Evolutionary conservation across 2,888 invertebrate genomes (phyloP).

Genomic region (Tridacna crocea): DNA sequence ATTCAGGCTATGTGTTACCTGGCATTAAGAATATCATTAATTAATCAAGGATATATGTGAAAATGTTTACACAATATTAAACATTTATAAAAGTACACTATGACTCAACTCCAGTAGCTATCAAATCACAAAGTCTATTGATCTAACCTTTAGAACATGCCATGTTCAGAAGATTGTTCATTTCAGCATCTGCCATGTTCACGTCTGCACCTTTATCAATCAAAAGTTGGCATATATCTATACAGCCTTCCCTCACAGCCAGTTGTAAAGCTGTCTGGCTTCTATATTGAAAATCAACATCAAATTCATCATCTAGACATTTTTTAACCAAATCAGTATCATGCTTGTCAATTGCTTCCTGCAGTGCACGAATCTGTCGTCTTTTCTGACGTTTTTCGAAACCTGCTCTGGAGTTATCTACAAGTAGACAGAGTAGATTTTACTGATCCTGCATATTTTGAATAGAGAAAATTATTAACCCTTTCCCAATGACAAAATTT

Average conservation of each 20-base stretch:
- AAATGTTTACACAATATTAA: too few relatives aligned
- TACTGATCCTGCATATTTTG: background rate
- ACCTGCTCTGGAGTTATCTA: slow-evolving; percentile 67
- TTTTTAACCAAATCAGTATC: slow-evolving; percentile 69
- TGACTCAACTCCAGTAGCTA: too few relatives aligned
- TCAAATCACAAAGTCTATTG: too few relatives aligned
- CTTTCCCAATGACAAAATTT: background rate
- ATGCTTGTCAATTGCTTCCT: slow-evolving; percentile 75
- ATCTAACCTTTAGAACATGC: slow-evolving; percentile 74
- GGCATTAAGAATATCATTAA: too few relatives aligned
- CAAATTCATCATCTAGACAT: slow-evolving; percentile 74
- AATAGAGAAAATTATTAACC: background rate
- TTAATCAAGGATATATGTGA: too few relatives aligned
- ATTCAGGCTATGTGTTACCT: too few relatives aligned
- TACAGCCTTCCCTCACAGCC: slow-evolving; percentile 75
- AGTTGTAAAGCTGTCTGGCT: slow-evolving; percentile 80
- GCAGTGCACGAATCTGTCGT: slow-evolving; percentile 76
- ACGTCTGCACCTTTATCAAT: slow-evolving; percentile 79
- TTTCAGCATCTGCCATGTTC: slow-evolving; percentile 77
- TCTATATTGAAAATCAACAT: slow-evolving; percentile 81
- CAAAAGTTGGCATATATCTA: slow-evolving; percentile 76
- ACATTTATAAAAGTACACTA: too few relatives aligned
- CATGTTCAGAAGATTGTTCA: slow-evolving; percentile 78
- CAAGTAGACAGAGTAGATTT: slow-evolving; percentile 22
- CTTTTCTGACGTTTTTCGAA: slow-evolving; percentile 79